A percentile compares a stretch with the other conserved stretches of the same genome.
Evolutionary conservation across 2,888 invertebrate species (phyloP).

Genomic region (Hirtodrosophila cameraria): DNA sequence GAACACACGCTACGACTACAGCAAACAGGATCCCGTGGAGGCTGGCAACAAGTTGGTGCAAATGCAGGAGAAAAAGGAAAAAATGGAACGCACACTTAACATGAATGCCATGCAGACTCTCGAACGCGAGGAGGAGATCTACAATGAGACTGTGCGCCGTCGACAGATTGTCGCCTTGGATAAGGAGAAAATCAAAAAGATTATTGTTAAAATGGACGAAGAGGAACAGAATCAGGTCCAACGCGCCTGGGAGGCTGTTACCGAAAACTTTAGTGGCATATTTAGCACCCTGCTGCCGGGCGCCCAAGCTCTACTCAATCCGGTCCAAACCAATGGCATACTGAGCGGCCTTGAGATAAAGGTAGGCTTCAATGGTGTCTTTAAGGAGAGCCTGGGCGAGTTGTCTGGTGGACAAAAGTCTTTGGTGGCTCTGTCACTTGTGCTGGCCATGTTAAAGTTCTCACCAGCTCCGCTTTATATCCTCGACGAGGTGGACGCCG

Average conservation of each 20-base stretch:
- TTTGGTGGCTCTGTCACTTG: conserved; percentile 96
- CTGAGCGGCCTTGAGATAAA: conserved; percentile 95
- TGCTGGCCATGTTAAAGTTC: conserved; percentile 97
- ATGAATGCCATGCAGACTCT: conserved; percentile 94
- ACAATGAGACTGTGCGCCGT: conserved; percentile 88
- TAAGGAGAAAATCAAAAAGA: conserved; percentile 89
- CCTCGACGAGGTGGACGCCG: conserved; percentile 99
- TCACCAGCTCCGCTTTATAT: conserved; percentile 99
- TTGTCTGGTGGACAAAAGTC: conserved; percentile 98
- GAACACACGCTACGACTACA: conserved; percentile 89
- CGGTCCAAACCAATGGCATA: conserved; percentile 83
- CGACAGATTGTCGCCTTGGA: conserved; percentile 91
- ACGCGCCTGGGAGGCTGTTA: conserved; percentile 93
- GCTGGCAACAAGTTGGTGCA: conserved; percentile 80
- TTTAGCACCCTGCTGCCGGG: conserved; percentile 96
- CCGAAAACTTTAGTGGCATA: conserved; percentile 96
- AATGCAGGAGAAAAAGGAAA: conserved; percentile 86
- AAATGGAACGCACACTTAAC: conserved; percentile 90
- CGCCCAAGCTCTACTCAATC: conserved; percentile 93
- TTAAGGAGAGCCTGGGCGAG: conserved; percentile 98
- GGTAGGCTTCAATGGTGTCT: conserved; percentile 95
- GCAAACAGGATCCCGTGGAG: conserved; percentile 86
- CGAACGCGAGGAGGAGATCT: conserved; percentile 93
- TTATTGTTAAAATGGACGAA: conserved; percentile 94
- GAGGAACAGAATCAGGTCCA: conserved; percentile 94